Evolutionary conservation across 30 jellyfish, hydroid and myxozoan genomes (phyloP).

Genomic region (Pelagia noctiluca): DNA sequence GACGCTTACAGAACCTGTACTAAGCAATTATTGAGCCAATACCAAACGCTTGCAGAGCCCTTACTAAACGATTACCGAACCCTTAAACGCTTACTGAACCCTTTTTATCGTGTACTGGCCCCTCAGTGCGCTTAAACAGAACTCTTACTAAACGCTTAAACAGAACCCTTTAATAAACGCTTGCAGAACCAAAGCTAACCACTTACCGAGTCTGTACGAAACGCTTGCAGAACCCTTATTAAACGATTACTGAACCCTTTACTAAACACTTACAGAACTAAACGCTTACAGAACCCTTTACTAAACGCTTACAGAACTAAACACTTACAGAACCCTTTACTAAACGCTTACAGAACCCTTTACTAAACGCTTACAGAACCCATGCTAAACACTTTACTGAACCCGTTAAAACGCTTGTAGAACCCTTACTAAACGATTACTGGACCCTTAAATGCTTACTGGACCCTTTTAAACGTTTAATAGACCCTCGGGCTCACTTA

Average conservation of each 20-base stretch:
- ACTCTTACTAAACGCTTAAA: too few relatives aligned
- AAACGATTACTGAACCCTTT: too few relatives aligned
- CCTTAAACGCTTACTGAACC: background rate
- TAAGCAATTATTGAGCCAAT: too few relatives aligned
- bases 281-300: too few relatives aligned
- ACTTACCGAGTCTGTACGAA: too few relatives aligned
- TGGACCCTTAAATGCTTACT: background rate
- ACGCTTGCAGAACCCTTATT: too few relatives aligned
- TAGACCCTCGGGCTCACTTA: too few relatives aligned
- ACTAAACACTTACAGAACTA: too few relatives aligned
- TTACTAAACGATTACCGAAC: background rate
- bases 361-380: background rate
- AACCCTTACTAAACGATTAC: background rate
- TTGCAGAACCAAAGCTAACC: too few relatives aligned
- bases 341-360: background rate
- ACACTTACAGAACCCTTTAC: background rate
- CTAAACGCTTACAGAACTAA: too few relatives aligned
- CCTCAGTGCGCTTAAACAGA: too few relatives aligned
- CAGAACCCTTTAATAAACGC: too few relatives aligned
- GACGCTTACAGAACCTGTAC: background rate
- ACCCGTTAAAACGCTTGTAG: background rate
- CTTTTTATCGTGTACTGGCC: background rate
- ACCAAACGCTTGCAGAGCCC: background rate
- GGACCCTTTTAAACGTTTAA: background rate
- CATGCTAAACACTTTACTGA: background rate